These are phyloP conservation scores for Actinopyga echinites DNA, from an alignment of 53 echinoderm and acorn worm species.

Conservation along the genomic window DNA sequence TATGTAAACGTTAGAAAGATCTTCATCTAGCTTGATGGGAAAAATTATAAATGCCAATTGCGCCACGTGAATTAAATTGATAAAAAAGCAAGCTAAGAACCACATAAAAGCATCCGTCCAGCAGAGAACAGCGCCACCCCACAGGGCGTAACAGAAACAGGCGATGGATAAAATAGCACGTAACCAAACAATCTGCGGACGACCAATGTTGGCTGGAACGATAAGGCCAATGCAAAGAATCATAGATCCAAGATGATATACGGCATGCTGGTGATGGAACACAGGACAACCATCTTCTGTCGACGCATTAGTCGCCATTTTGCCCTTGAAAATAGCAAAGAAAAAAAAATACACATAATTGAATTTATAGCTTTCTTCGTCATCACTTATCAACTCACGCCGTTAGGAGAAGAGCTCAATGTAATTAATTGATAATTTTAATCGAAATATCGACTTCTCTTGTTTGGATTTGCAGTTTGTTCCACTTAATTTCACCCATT, in stretches of 20 bases:
- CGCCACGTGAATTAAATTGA: slow-evolving; percentile 71
- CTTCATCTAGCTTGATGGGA: slow-evolving; percentile 76
- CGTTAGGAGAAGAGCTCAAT: too few relatives aligned
- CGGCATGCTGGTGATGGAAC: slow-evolving; percentile 53
- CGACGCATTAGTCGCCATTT: too few relatives aligned
- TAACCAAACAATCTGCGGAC: slow-evolving; percentile 85
- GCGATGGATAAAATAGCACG: slow-evolving; percentile 64
- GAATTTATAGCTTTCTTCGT: too few relatives aligned
- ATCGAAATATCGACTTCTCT: not conserved
- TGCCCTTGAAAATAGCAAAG: too few relatives aligned
- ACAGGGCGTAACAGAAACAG: slow-evolving; percentile 71
- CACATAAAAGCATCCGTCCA: slow-evolving; percentile 89
- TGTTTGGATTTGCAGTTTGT: not conserved
- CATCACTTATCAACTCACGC: too few relatives aligned
- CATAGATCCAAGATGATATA: slow-evolving; percentile 91
- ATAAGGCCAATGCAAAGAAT: slow-evolving; percentile 75
- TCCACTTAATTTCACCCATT: not conserved
- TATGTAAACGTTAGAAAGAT: slow-evolving; percentile 71
- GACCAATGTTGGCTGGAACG: slow-evolving; percentile 77
- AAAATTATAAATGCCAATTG: slow-evolving; percentile 70
- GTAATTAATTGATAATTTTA: too few relatives aligned
- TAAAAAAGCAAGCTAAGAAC: slow-evolving; percentile 60
- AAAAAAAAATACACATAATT: too few relatives aligned
- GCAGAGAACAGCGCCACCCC: slow-evolving; percentile 79
- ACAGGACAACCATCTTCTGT: not conserved